Conservation (phyloP, 2,797 vertebrate genomes). For the Xiphophorus birchmanni region DNA sequence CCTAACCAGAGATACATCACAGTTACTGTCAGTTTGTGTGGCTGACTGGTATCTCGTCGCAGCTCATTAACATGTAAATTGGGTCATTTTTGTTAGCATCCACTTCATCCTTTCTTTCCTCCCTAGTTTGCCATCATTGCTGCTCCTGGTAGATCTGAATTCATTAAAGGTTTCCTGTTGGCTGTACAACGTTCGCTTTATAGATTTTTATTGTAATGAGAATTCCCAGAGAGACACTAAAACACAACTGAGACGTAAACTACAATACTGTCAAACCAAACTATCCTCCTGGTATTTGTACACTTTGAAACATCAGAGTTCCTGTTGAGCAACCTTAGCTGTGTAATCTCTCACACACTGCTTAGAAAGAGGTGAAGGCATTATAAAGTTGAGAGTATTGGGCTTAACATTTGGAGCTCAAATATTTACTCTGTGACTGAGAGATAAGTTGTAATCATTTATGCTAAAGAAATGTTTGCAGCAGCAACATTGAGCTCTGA, state of each 20-base stretch:
- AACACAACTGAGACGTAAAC: not conserved
- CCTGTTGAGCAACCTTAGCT: not conserved
- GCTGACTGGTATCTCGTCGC: not conserved
- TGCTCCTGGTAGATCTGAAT: not conserved
- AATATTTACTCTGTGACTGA: not conserved
- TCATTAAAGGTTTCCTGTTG: not conserved
- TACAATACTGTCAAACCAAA: not conserved
- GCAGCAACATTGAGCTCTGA: not conserved
- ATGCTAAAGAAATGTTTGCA: not conserved
- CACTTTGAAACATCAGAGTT: not conserved
- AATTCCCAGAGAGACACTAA: not conserved
- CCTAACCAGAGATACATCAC: not conserved
- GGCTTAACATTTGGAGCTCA: not conserved
- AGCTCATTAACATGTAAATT: constrained; percentile 2
- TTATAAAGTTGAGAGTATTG: not conserved
- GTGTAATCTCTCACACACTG: not conserved
- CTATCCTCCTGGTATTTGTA: not conserved
- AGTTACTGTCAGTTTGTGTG: not conserved
- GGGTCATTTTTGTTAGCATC: not conserved
- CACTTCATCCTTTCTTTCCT: not conserved
- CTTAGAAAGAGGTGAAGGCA: not conserved
- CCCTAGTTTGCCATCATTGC: not conserved
- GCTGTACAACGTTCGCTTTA: not conserved
- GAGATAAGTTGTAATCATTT: constrained; percentile 1
- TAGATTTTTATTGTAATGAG: not conserved